Evolutionary conservation across 2,888 invertebrate species (phyloP).

Genomic region (Harpalus rubripes): DNA sequence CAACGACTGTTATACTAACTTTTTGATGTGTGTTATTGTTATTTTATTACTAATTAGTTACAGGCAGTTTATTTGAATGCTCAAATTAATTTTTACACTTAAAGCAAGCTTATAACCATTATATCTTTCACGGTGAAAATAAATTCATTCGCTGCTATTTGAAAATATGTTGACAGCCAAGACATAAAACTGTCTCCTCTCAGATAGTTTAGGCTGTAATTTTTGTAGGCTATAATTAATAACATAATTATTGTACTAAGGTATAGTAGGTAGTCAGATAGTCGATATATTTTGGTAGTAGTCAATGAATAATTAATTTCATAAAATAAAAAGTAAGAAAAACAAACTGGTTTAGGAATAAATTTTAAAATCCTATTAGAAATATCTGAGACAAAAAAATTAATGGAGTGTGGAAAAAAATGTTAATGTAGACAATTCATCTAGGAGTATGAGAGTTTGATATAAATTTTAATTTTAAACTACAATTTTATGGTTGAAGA

Average conservation of each 20-base stretch:
- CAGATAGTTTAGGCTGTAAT: background rate
- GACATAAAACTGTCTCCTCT: slow-evolving; percentile 37
- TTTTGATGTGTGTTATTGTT: background rate
- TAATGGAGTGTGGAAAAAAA: slow-evolving; percentile 2
- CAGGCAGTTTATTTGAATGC: slow-evolving; percentile 17
- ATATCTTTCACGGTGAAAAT: background rate
- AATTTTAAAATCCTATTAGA: slow-evolving; percentile 38
- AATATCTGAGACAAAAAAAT: background rate
- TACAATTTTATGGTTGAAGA: no score
- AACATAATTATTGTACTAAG: slow-evolving; percentile 17
- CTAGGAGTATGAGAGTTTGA: background rate
- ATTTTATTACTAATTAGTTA: slow-evolving; percentile 32
- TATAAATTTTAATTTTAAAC: no score
- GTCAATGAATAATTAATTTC: slow-evolving; percentile 65
- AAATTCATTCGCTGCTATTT: background rate
- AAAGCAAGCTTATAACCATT: background rate
- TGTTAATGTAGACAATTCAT: background rate
- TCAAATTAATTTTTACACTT: slow-evolving; percentile 23
- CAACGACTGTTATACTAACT: background rate
- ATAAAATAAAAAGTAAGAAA: slow-evolving; percentile 63
- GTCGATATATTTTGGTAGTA: slow-evolving; percentile 64
- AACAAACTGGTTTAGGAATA: slow-evolving; percentile 61
- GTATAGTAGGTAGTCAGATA: slow-evolving; percentile 31
- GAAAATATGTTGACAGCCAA: background rate
- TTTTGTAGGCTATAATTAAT: slow-evolving; percentile 35